A percentile compares a stretch with the other conserved stretches of the same genome.
These are phyloP conservation scores for Pseudomyrmex flavicornis DNA, from an alignment of 1,140 invertebrate species.

Conservation along the genomic window DNA sequence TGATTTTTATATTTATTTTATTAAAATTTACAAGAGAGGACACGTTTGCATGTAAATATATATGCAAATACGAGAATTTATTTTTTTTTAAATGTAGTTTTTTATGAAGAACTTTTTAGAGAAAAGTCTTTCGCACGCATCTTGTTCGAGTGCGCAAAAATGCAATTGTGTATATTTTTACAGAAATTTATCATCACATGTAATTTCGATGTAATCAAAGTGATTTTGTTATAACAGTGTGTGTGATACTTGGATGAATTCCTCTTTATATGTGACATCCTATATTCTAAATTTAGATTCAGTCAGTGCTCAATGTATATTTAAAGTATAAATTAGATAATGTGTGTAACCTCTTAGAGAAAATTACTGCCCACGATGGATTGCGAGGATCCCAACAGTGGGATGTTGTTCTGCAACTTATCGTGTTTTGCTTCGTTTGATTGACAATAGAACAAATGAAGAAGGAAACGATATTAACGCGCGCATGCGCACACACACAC, in stretches of 20 bases:
- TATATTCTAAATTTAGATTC: constrained; percentile 61
- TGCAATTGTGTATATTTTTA: background rate
- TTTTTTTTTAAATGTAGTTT: constrained; percentile 6
- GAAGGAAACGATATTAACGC: background rate
- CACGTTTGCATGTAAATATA: background rate
- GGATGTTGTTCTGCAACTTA: constrained; percentile 36
- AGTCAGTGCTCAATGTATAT: constrained; percentile 52
- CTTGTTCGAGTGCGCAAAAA: background rate
- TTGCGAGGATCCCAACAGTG: constrained; percentile 9
- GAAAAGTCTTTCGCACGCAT: background rate
- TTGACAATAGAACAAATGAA: background rate
- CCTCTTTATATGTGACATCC: constrained; percentile 40
- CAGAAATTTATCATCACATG: background rate
- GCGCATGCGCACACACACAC: no score
- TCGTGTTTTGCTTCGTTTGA: constrained; percentile 8
- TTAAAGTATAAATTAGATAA: constrained; percentile 73
- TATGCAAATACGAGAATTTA: background rate
- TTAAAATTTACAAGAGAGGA: background rate
- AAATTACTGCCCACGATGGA: constrained; percentile 68
- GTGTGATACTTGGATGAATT: background rate
- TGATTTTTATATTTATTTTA: background rate
- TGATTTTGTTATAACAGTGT: background rate
- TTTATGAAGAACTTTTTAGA: background rate
- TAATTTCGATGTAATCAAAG: background rate
- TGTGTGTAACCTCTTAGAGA: constrained; percentile 61